Conservation (phyloP, 1,140 invertebrate genomes). For the Metopolophium dirhodum region DNA sequence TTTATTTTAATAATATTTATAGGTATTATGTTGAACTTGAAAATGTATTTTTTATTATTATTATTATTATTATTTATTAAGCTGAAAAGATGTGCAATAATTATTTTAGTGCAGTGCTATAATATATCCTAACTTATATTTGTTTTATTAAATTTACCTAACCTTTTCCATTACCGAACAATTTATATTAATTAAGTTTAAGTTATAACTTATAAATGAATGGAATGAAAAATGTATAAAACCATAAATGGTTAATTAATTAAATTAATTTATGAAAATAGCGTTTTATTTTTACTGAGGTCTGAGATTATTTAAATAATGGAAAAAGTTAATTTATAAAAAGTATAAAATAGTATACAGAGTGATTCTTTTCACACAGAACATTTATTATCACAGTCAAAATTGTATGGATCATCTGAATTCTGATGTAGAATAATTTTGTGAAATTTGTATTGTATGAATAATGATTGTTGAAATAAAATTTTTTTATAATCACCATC, state of each 20-base stretch:
- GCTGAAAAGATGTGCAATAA: not conserved
- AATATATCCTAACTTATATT: not conserved
- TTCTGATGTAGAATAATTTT: not conserved
- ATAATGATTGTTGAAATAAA: not conserved
- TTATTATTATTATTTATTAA: not conserved
- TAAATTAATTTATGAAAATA: not conserved
- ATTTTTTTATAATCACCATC: not conserved
- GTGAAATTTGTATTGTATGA: not conserved
- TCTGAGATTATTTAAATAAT: not conserved
- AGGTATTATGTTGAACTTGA: not conserved
- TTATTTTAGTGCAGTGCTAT: constrained; percentile 30
- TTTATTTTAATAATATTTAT: not conserved
- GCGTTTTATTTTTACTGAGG: not conserved
- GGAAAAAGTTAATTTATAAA: not conserved
- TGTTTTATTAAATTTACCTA: not conserved
- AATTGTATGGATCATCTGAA: not conserved
- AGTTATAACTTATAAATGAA: not conserved
- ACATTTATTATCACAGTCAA: not conserved
- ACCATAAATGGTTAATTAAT: not conserved
- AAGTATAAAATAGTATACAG: not conserved
- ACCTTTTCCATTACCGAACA: not conserved
- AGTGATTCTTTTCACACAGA: not conserved
- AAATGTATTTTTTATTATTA: not conserved
- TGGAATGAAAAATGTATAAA: not conserved
- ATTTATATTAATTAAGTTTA: not conserved